Base-by-base conservation (phyloP, 2,113 vertebrate species). In the Oophaga pumilio region DNA sequence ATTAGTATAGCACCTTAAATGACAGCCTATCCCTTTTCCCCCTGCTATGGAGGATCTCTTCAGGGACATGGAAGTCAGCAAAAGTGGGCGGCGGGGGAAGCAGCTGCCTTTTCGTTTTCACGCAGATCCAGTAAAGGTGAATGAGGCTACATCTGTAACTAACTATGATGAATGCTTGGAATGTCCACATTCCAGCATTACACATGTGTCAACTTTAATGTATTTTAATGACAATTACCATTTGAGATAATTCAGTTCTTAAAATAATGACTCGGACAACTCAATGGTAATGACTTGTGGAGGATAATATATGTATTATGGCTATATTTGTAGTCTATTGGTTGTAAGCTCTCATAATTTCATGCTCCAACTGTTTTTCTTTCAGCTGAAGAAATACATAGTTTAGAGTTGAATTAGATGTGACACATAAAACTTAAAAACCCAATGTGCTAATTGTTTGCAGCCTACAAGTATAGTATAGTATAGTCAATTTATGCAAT, bases 81-180 rank as follows among this genome's bases (percentile, higher is more conserved):
- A 49, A 64, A n/a, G 73, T 66, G 56, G 57, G 84, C 59, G 74
- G 74, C 14, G 22, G 74, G 59, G 84, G 74, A 68, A 86, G 74
- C 53, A 64, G 57, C 73, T 86, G 74, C 71, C 52, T 85, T 74
- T 86, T 86, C 59, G 11, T 78, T 86, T 86, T 86, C 74, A 77
- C 74, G 33, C 74, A 77, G 74, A 64, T 78, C 74, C 14, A 86
- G 74, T 52, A 86, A 86, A 86, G 84, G 84, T 86, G 84, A 86
- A 62, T 77, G 84, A 66, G 84, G 84, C 84, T 86, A 86, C 84
- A 86, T 86, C 84, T 86, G 84, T 66, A 86, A 86, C 84, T 76
- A 86, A 86, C 84, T 86, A 86, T 1, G 60, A 78, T 64, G 69
- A 77, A 77, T 86, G 26, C 49, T 18, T 66, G 57, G 84, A 86